Evolutionary conservation across 1,140 invertebrate genomes (phyloP).

Genomic region (Linepithema humile): DNA sequence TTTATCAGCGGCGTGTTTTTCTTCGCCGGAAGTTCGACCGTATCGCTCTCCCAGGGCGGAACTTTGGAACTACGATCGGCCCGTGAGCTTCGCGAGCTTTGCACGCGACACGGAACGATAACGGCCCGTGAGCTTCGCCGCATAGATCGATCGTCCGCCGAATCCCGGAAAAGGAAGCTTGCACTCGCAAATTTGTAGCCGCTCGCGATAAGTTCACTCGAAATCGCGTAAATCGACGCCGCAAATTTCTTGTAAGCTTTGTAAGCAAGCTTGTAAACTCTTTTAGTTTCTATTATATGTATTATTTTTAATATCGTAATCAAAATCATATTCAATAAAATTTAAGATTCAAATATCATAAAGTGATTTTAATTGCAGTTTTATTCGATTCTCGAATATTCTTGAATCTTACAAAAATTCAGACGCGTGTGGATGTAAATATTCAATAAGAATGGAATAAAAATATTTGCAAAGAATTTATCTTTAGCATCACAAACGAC

Average conservation of each 20-base stretch:
- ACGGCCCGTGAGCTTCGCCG: conserved; percentile 7
- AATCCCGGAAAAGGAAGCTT: background rate
- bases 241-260: background rate
- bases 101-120: conserved; percentile 10
- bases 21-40: conserved; percentile 17
- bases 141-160: conserved; percentile 27
- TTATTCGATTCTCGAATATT: background rate
- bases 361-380: background rate
- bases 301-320: background rate
- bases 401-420: background rate
- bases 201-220: conserved; percentile 7
- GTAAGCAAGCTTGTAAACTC: background rate
- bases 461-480: too few relatives aligned
- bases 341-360: background rate
- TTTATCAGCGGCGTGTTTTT: conserved; percentile 44
- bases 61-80: conserved; percentile 24
- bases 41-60: background rate
- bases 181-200: conserved; percentile 25
- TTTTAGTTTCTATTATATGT: too few relatives aligned
- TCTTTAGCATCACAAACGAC: too few relatives aligned
- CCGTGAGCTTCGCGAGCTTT: conserved; percentile 19
- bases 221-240: background rate
- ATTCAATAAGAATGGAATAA: too few relatives aligned
- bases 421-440: too few relatives aligned
- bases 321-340: background rate